Conservation (phyloP, 2,888 invertebrate genomes). For the Drosophila borealis region DNA sequence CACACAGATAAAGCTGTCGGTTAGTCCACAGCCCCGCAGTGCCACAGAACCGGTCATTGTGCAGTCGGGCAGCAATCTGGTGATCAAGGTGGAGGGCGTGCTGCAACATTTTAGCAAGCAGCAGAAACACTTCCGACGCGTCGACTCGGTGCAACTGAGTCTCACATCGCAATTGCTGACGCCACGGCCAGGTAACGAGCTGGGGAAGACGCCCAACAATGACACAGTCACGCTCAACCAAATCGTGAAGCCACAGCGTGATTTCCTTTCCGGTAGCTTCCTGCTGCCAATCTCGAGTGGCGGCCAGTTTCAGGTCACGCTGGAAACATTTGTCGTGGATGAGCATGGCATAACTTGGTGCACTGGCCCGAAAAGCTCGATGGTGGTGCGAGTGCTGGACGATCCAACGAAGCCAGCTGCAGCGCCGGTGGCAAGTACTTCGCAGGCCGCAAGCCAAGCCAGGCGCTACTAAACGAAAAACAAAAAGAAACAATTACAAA, state of each 20-base stretch:
- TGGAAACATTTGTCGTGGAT: slow-evolving; percentile 95
- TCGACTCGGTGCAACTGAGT: slow-evolving; percentile 90
- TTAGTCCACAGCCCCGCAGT: slow-evolving; percentile 92
- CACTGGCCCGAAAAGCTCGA: slow-evolving; percentile 91
- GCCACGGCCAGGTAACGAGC: slow-evolving; percentile 75
- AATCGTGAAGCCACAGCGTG: slow-evolving; percentile 94
- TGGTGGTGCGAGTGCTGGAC: slow-evolving; percentile 84
- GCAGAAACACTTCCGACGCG: slow-evolving; percentile 89
- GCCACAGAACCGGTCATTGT: slow-evolving; percentile 94
- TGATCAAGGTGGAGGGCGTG: slow-evolving; percentile 97
- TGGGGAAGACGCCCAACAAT: slow-evolving; percentile 68
- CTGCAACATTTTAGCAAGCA: slow-evolving; percentile 89
- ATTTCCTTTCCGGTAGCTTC: slow-evolving; percentile 97
- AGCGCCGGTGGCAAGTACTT: slow-evolving; percentile 68
- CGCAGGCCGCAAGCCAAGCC: slow-evolving; percentile 71
- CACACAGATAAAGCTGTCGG: slow-evolving; percentile 92
- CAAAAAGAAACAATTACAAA: neutral
- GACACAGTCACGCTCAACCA: slow-evolving; percentile 88
- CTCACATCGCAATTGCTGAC: slow-evolving; percentile 88
- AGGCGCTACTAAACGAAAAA: slow-evolving; percentile 69
- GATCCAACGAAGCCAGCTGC: slow-evolving; percentile 81
- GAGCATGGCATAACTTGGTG: slow-evolving; percentile 94
- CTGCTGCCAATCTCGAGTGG: slow-evolving; percentile 88
- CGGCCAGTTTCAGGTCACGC: slow-evolving; percentile 90
- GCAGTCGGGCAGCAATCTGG: slow-evolving; percentile 93